phyloP scores from a whole-genome alignment of 2,888 invertebrate species.

The Napeogenes inachia region DNA sequence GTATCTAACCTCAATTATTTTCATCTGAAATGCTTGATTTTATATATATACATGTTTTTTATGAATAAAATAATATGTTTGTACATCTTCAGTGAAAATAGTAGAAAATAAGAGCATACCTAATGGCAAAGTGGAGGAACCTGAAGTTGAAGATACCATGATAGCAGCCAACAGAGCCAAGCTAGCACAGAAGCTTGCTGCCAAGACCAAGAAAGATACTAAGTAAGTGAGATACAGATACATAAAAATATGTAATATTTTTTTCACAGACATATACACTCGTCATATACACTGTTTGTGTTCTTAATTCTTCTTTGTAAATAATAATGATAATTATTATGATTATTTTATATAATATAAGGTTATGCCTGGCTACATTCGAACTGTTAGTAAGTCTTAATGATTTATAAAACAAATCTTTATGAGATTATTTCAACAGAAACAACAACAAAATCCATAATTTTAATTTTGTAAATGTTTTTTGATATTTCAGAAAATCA shows the following conservation, averaged over 20 bases:
- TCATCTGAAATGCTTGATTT: no score
- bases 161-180: constrained; percentile 87
- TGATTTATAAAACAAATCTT: no score
- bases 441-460: not conserved
- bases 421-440: no score
- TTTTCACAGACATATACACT: not conserved
- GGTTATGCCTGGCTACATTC: no score
- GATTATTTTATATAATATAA: no score
- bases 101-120: constrained; percentile 66
- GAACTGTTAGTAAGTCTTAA: no score
- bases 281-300: no score
- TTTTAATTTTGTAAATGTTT: constrained; percentile 4
- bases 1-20: no score
- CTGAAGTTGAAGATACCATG: constrained; percentile 79
- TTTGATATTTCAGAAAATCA: constrained; percentile 45
- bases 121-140: constrained; percentile 62
- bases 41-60: no score
- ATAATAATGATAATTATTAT: no score
- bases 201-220: constrained; percentile 79
- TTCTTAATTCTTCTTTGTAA: no score
- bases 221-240: constrained; percentile 50
- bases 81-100: constrained; percentile 73
- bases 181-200: constrained; percentile 85
- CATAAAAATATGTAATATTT: not conserved
- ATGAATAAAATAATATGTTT: not conserved